phyloP scores from a whole-genome alignment of 2,888 invertebrate species.

The Drosophila mercatorum region DNA sequence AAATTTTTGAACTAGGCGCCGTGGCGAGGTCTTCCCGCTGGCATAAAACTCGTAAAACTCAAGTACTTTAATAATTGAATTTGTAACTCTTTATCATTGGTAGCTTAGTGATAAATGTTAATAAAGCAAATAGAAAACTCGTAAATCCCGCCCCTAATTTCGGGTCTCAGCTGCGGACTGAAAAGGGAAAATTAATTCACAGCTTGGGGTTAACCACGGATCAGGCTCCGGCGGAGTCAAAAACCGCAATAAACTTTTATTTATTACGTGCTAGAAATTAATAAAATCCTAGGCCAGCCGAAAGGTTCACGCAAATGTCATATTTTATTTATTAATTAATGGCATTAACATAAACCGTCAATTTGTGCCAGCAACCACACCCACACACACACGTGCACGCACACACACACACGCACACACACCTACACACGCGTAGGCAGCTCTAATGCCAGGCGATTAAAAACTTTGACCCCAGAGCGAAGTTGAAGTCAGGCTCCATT shows the following conservation, averaged over 20 bases:
- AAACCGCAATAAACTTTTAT: constrained; percentile 58
- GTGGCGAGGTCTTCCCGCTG: neutral
- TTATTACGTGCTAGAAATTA: constrained; percentile 78
- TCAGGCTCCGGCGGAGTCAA: neutral
- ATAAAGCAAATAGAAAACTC: constrained; percentile 48
- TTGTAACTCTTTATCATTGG: constrained; percentile 79
- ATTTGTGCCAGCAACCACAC: constrained; percentile 52
- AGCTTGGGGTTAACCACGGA: constrained; percentile 33
- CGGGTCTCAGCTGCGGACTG: constrained; percentile 28
- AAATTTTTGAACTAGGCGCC: constrained; percentile 52
- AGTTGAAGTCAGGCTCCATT: constrained; percentile 37
- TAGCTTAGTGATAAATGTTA: constrained; percentile 79
- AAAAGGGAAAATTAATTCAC: constrained; percentile 21
- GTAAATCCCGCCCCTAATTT: constrained; percentile 9
- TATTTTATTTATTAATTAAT: constrained; percentile 79
- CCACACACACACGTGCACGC: no score
- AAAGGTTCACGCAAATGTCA: constrained; percentile 55
- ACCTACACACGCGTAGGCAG: neutral
- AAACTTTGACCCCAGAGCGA: constrained; percentile 56
- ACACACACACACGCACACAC: constrained; percentile 9
- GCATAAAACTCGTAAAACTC: constrained; percentile 35
- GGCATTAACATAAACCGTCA: constrained; percentile 76
- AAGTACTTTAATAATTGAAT: constrained; percentile 61
- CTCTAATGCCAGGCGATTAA: constrained; percentile 64
- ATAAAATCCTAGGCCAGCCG: constrained; percentile 39